phyloP scores from a whole-genome alignment of 2,113 vertebrate genomes.

The Addax nasomaculatus region DNA sequence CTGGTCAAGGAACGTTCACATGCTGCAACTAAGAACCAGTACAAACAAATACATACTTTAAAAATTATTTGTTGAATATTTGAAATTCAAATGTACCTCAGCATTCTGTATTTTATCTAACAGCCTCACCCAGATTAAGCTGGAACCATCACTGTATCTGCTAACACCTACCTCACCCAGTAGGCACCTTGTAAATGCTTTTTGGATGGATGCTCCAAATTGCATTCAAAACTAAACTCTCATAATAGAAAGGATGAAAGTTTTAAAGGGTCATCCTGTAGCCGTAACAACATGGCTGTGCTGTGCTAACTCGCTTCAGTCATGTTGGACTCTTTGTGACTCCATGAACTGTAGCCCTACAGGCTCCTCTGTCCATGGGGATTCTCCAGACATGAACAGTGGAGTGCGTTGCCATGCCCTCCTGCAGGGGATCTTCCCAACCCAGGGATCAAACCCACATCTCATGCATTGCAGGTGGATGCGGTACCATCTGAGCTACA shows the following conservation, averaged over 20 bases:
- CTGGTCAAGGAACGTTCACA: not conserved
- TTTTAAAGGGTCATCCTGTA: not conserved
- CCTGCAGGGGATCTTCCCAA: not conserved
- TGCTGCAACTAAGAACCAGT: not conserved
- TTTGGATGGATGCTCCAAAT: not conserved
- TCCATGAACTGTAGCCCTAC: not conserved
- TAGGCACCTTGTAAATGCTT: not conserved
- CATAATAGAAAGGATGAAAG: not conserved
- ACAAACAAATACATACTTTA: not conserved
- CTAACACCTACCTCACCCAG: not conserved
- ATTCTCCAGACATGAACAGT: not conserved
- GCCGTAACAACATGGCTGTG: not conserved
- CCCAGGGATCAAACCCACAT: not conserved
- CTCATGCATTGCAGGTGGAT: not conserved
- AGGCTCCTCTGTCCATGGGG: not conserved
- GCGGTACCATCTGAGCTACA: not conserved
- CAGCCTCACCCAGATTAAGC: not conserved
- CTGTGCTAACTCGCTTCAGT: not conserved
- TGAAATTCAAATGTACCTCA: not conserved
- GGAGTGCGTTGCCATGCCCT: not conserved
- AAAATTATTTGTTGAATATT: not conserved
- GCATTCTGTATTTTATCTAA: not conserved
- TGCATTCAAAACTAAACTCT: not conserved
- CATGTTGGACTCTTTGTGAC: not conserved
- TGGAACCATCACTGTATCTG: not conserved